A percentile compares a stretch with the other conserved stretches of the same genome.
Conservation (phyloP, 2,888 invertebrate species). For the Mimas tiliae region DNA sequence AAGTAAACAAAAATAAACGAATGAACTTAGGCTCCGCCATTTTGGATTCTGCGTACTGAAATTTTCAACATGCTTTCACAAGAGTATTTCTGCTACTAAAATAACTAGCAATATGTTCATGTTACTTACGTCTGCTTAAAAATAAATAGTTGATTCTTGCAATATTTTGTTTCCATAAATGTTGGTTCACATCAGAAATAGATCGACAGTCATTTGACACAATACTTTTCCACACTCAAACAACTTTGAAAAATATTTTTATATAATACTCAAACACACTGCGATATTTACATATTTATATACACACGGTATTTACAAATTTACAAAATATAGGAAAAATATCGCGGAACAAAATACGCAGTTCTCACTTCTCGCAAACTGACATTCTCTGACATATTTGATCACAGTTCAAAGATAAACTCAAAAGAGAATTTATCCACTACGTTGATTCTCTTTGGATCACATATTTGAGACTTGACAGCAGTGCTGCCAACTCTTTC, state of each 20-base stretch:
- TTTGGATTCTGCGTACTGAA: conserved; percentile 53
- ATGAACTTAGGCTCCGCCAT: conserved; percentile 65
- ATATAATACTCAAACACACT: conserved; percentile 33
- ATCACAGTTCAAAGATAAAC: neutral
- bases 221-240: conserved; percentile 29
- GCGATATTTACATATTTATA: conserved; percentile 40
- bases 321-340: conserved; percentile 44
- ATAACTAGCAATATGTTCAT: conserved; percentile 20
- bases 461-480: too few species aligned
- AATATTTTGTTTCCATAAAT: conserved; percentile 42
- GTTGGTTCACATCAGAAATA: conserved; percentile 19
- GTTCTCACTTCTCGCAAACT: conserved; percentile 43
- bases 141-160: conserved; percentile 28
- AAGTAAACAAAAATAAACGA: conserved; percentile 59
- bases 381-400: conserved; percentile 21
- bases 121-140: conserved; percentile 65
- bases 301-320: conserved; percentile 44
- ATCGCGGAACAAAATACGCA: conserved; percentile 68
- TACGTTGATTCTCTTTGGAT: too few species aligned
- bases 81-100: conserved; percentile 21
- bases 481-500: too few species aligned
- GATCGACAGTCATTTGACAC: conserved; percentile 27
- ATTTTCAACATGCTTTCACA: conserved; percentile 23
- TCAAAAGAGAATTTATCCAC: too few species aligned
- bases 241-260: conserved; percentile 16